phyloP scores from a whole-genome alignment of 2,797 vertebrate genomes.

The Spondyliosoma cantharus region DNA sequence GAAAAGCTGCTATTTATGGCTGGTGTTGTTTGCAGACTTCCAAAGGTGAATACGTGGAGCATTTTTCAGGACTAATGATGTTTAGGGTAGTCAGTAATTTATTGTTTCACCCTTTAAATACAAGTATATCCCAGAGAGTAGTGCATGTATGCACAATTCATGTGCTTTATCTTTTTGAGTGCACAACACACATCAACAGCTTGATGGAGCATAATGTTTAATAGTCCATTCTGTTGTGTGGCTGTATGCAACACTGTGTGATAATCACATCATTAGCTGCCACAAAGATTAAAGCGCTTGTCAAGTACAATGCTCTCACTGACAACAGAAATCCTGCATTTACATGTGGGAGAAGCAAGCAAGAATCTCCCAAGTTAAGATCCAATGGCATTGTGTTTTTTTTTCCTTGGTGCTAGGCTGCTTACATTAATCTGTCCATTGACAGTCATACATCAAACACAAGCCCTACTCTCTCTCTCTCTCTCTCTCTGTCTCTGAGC shows the following conservation, averaged over 20 bases:
- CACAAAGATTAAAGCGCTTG: constrained; percentile 15
- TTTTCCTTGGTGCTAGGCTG: constrained; percentile 34
- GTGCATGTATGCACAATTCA: neutral
- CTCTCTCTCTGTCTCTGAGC: constrained; percentile 35
- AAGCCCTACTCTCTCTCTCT: neutral
- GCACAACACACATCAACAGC: neutral
- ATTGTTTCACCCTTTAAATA: neutral
- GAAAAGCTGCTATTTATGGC: constrained; percentile 72
- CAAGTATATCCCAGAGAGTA: neutral
- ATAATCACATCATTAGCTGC: constrained; percentile 20
- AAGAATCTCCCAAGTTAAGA: constrained; percentile 34
- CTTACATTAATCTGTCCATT: constrained; percentile 63
- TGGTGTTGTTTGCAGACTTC: constrained; percentile 69
- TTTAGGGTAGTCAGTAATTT: constrained; percentile 1
- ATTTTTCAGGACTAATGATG: constrained; percentile 16
- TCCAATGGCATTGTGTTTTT: constrained; percentile 32
- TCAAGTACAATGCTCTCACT: constrained; percentile 4
- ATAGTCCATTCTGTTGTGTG: neutral
- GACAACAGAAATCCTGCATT: constrained; percentile 26
- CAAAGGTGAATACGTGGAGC: constrained; percentile 63
- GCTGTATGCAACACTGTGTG: neutral
- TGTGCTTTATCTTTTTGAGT: neutral
- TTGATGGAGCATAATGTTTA: constrained; percentile 20
- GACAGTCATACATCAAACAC: constrained; percentile 61
- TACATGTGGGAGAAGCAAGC: neutral